Conservation (phyloP, 2,797 vertebrate species). For the Typhlichthys subterraneus region DNA sequence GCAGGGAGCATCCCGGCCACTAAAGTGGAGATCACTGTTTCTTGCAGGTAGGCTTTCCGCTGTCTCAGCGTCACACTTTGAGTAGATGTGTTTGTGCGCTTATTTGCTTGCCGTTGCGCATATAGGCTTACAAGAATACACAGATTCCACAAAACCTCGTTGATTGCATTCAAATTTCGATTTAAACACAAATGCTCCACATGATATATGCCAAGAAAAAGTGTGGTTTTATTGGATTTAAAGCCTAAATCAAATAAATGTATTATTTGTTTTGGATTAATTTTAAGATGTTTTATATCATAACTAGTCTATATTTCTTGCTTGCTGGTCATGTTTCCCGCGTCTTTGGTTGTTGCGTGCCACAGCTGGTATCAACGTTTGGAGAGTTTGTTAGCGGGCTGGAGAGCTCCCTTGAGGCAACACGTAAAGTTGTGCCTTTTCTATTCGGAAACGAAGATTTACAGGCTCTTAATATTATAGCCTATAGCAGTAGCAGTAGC, state of each 20-base stretch:
- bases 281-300: too few relatives aligned
- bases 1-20: constrained; percentile 89
- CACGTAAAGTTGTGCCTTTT: constrained; percentile 14
- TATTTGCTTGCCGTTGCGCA: not conserved
- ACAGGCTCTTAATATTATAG: not conserved
- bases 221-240: too few relatives aligned
- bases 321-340: not conserved
- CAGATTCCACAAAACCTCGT: too few relatives aligned
- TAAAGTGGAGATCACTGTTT: constrained; percentile 95
- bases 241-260: too few relatives aligned
- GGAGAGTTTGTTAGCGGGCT: constrained; percentile 37
- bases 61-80: constrained; percentile 15
- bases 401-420: constrained; percentile 39
- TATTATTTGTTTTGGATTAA: too few relatives aligned
- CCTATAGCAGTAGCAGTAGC: too few relatives aligned
- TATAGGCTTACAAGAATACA: too few relatives aligned
- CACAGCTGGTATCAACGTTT: constrained; percentile 26
- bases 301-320: too few relatives aligned
- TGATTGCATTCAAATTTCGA: too few relatives aligned
- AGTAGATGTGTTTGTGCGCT: constrained; percentile 24
- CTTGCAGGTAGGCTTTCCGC: constrained; percentile 85
- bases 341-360: constrained; percentile 19
- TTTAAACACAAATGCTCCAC: too few relatives aligned
- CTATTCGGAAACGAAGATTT: not conserved
- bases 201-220: too few relatives aligned